Base-by-base conservation (phyloP, 1,140 invertebrate genomes). In the Thrips palmi region DNA sequence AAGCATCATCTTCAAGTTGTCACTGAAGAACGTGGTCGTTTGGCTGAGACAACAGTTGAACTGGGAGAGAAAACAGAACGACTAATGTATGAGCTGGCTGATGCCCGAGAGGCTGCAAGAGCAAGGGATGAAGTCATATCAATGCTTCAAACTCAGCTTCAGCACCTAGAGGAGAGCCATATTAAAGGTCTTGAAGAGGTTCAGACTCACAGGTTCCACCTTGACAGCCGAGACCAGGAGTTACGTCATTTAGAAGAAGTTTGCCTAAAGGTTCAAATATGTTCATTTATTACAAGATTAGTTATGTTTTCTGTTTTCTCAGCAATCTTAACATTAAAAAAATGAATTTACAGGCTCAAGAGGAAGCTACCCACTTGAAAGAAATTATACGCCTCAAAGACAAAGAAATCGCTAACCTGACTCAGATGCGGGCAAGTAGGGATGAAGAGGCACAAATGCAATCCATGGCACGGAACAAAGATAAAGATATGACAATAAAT, bases 81-180 rank as follows among this genome's bases (percentile, higher is more conserved):
- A 18, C 40, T 50, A 1, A 40, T 49, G 22, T 52, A 52, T 36
- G 50, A 52, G 38, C 31, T 52, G 27, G 47, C 44, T 14, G 48
- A 52, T 20, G 41, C 48, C 2, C 33, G 30, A 35, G 44, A 49
- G 32, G 41, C 41, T 24, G 40, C 48, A 19, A 37, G 37, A n/a
- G 45, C 40, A n/a, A 38, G 44, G 31, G 40, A 47, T 19, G 48
- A 52, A 24, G 47, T 48, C 3, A 45, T 50, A n/a, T 25, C 36
- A 11, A 35, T 36, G 14, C 30, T 42, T 4, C 35, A 42, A 27
- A 21, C 31, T 12, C 28, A 47, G 39, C 24, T 45, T 12, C 20
- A 28, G 15, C 36, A 40, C 6, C 31, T 45, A 4, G 45, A 45
- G 29, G 17, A 12, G 12, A 40, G 37, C 24, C 44, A 48, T 31